Evolutionary conservation across 2,888 invertebrate genomes (phyloP), one percentile per base, ranked within the genome.

Genomic region (Latrodectus hesperus): DNA sequence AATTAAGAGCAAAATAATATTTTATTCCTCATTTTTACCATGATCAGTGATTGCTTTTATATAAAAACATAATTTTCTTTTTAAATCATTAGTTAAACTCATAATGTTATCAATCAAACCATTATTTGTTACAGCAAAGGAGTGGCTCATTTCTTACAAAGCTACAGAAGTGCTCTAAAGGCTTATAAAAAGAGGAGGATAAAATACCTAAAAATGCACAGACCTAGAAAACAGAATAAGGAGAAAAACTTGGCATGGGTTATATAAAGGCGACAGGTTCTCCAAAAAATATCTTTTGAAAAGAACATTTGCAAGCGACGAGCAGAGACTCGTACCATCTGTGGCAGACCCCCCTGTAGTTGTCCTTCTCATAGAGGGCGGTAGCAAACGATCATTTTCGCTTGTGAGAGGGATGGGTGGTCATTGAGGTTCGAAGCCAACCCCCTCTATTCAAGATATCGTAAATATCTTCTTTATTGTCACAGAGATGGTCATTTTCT

Each of bases 251-350:
- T 53, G 67, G 68, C 49, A 68, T 68, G 51, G n/a, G 60, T 60
- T 76, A 84, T 76, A 71, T 68, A 52, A 55, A 52, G 73, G 84
- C 84, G 79, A 84, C 84, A 84, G 84, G 84, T 78, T 73, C 72
- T 52, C 16, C 26, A 53, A 49, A 22, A 77, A 84, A 72, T 70
- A 77, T 51, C 72, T 72, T 71, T 72, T 77, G 76, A 83, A 64
- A 76, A 77, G 84, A 71, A 77, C 84, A 84, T 84, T 84, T 84
- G 84, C 84, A 84, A 72, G 84, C 84, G 71, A 71, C 52, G 72
- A 76, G 65, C 26, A 75, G 51, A 76, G 75, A 83, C 78, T 77
- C 67, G 22, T 78, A 77, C 84, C 77, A 78, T 77, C 76, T 84
- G 77, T 49, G 72, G 67, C 78, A 72, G 71, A 38, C 38, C 38